Evolutionary conservation across 1,140 invertebrate species (phyloP).

Genomic region (Cepaea nemoralis): DNA sequence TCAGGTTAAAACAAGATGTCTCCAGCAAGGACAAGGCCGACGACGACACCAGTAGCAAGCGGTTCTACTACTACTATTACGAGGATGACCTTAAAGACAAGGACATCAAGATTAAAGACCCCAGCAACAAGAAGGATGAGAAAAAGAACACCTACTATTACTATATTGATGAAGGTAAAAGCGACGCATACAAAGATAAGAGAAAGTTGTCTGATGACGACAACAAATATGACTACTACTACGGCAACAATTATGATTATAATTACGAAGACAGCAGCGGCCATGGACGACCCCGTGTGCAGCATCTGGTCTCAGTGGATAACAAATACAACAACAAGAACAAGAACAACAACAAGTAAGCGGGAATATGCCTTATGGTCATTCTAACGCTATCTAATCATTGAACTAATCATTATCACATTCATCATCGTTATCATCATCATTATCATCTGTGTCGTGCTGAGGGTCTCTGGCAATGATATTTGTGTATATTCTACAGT

Average conservation of each 20-base stretch:
- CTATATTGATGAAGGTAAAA: not conserved
- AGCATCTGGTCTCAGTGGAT: not conserved
- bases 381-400: no score
- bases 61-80: not conserved
- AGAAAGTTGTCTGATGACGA: not conserved
- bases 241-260: slow-evolving; percentile 3
- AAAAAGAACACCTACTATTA: not conserved
- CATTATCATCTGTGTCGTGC: no score
- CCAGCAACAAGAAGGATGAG: not conserved
- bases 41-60: not conserved
- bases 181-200: not conserved
- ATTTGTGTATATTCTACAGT: no score
- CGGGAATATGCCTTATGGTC: not conserved
- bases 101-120: not conserved
- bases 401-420: no score
- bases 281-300: not conserved
- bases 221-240: not conserved
- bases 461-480: no score
- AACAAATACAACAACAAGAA: not conserved
- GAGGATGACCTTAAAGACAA: not conserved
- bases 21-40: not conserved
- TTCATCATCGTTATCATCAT: no score
- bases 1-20: not conserved
- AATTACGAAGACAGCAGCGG: not conserved
- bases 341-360: not conserved